Conservation (phyloP, 2,797 vertebrate species). For the Paramormyrops hopkinsi region DNA sequence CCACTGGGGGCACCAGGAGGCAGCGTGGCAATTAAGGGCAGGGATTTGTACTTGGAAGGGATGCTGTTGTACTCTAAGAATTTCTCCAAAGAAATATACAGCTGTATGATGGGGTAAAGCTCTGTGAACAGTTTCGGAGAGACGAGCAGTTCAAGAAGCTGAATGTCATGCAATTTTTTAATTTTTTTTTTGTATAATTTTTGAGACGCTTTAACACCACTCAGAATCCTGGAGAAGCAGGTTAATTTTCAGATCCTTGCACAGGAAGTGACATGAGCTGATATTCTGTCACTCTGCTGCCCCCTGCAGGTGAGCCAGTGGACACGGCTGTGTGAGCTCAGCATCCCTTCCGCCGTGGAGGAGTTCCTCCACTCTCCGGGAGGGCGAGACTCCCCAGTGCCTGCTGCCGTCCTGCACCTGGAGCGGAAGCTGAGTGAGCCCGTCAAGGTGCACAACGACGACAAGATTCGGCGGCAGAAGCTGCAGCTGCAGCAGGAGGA, state of each 20-base stretch:
- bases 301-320: slow-evolving; percentile 84
- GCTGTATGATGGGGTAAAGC: neutral
- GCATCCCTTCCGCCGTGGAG: slow-evolving; percentile 81
- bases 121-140: neutral
- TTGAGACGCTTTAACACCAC: neutral
- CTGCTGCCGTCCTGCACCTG: slow-evolving; percentile 70
- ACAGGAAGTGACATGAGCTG: slow-evolving; percentile 47
- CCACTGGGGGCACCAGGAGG: neutral
- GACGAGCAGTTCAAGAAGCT: neutral
- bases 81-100: neutral
- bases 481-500: slow-evolving; percentile 68
- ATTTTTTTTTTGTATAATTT: neutral
- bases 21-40: neutral
- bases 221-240: neutral
- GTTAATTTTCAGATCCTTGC: neutral
- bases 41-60: neutral
- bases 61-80: neutral
- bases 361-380: slow-evolving; percentile 61
- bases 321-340: slow-evolving; percentile 91
- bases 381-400: slow-evolving; percentile 49
- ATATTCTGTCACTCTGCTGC: slow-evolving; percentile 29
- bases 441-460: slow-evolving; percentile 90
- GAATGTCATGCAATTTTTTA: neutral
- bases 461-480: slow-evolving; percentile 91
- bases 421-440: slow-evolving; percentile 83